Evolutionary conservation across 2,888 invertebrate genomes (phyloP).

Genomic region (Pristionchus entomophagus): DNA sequence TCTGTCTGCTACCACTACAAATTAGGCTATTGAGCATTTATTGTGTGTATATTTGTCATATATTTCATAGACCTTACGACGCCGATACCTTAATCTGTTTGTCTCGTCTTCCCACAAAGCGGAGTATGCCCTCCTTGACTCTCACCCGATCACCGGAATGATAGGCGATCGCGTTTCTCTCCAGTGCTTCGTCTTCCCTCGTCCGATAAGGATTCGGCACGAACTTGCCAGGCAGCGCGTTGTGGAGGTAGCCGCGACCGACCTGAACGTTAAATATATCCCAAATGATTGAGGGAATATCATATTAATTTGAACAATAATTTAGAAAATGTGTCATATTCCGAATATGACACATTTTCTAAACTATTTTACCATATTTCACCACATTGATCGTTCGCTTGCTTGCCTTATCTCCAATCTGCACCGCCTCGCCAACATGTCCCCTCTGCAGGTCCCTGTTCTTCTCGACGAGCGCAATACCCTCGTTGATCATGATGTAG

Average conservation of each 20-base stretch:
- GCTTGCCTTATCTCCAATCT: slow-evolving; percentile 43
- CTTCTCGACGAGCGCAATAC: neutral
- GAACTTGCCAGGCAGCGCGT: slow-evolving; percentile 32
- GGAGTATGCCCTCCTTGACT: slow-evolving; percentile 30
- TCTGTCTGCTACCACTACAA: too few species aligned
- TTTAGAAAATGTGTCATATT: too few species aligned
- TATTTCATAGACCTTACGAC: neutral
- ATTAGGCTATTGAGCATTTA: too few species aligned
- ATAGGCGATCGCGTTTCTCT: slow-evolving; percentile 36
- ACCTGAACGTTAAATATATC: slow-evolving; percentile 46
- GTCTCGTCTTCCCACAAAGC: slow-evolving; percentile 63
- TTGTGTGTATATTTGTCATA: too few species aligned
- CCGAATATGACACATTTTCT: too few species aligned
- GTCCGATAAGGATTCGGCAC: neutral
- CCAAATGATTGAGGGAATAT: too few species aligned
- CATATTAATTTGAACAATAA: too few species aligned
- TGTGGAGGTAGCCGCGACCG: slow-evolving; percentile 54
- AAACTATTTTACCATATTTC: too few species aligned
- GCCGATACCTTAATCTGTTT: slow-evolving; percentile 64
- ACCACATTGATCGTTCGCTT: too few species aligned
- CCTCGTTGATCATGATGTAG: slow-evolving; percentile 53
- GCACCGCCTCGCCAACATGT: slow-evolving; percentile 13
- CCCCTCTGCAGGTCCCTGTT: neutral
- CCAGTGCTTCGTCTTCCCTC: slow-evolving; percentile 36
- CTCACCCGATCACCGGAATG: slow-evolving; percentile 54